phyloP scores from a whole-genome alignment of 1,140 invertebrate species.

The Asobara japonica region DNA sequence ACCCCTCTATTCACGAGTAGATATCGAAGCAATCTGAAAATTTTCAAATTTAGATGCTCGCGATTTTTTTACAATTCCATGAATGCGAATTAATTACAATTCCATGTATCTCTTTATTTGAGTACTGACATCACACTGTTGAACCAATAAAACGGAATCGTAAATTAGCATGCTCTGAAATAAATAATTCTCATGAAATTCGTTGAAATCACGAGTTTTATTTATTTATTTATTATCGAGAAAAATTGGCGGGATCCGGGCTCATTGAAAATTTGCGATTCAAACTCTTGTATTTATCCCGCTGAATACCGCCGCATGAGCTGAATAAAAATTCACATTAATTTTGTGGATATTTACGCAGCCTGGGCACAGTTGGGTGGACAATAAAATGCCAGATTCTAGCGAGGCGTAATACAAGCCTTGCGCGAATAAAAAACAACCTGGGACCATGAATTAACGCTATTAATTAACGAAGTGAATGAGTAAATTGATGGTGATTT shows the following conservation, averaged over 20 bases:
- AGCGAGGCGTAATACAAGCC: neutral
- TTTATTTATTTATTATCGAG: neutral
- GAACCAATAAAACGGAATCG: neutral
- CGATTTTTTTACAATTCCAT: too few species aligned
- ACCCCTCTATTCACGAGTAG: too few species aligned
- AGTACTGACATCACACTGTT: too few species aligned
- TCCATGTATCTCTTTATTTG: too few species aligned
- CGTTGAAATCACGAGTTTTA: neutral
- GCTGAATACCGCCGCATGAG: neutral
- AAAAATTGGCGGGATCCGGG: neutral
- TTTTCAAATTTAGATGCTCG: too few species aligned
- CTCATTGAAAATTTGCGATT: conserved; percentile 10
- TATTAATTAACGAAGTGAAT: neutral
- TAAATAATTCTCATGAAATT: neutral
- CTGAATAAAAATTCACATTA: neutral
- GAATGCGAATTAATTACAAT: too few species aligned
- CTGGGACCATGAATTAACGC: neutral
- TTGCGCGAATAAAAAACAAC: neutral
- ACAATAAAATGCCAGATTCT: neutral
- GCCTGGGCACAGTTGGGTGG: neutral
- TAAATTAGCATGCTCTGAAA: neutral
- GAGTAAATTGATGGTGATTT: neutral
- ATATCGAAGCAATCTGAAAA: too few species aligned
- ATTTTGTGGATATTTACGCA: neutral
- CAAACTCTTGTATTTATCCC: neutral